A percentile compares a stretch with the other conserved stretches of the same genome.
phyloP scores from a whole-genome alignment of 2,113 vertebrate genomes.

The Epinephelus fuscoguttatus region DNA sequence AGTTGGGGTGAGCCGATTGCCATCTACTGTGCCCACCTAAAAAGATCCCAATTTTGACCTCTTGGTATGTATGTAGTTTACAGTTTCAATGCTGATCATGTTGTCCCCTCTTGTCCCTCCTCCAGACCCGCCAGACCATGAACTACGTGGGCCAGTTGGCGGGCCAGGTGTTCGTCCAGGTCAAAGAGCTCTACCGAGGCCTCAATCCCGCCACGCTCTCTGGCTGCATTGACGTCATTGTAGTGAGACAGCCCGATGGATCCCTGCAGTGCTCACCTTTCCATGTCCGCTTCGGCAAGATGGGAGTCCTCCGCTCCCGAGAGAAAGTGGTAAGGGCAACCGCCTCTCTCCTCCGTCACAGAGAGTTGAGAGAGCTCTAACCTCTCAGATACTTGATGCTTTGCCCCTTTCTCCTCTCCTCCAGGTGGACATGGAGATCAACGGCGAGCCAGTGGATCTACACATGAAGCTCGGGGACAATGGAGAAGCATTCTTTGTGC shows the following conservation, averaged over 20 bases:
- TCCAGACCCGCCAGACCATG: conserved; percentile 90
- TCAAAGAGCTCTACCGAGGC: conserved; percentile 97
- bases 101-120: neutral
- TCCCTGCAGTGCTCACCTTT: conserved; percentile 97
- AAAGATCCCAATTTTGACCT: neutral
- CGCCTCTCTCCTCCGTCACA: neutral
- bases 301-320: conserved; percentile 94
- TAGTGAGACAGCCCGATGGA: conserved; percentile 92
- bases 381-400: neutral
- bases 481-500: conserved; percentile 96
- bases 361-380: neutral
- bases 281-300: conserved; percentile 97
- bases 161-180: conserved; percentile 96
- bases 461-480: conserved; percentile 99
- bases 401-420: neutral
- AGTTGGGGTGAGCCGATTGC: too few species aligned
- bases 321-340: conserved; percentile 92
- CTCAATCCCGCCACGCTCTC: conserved; percentile 96
- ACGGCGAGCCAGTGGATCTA: conserved; percentile 89
- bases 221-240: conserved; percentile 96
- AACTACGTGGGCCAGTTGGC: conserved; percentile 98
- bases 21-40: too few species aligned
- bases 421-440: conserved; percentile 94
- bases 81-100: neutral
- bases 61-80: neutral